These are phyloP conservation scores for Perca schrenkii DNA, from an alignment of 2,113 vertebrate species.

Conservation along the genomic window DNA sequence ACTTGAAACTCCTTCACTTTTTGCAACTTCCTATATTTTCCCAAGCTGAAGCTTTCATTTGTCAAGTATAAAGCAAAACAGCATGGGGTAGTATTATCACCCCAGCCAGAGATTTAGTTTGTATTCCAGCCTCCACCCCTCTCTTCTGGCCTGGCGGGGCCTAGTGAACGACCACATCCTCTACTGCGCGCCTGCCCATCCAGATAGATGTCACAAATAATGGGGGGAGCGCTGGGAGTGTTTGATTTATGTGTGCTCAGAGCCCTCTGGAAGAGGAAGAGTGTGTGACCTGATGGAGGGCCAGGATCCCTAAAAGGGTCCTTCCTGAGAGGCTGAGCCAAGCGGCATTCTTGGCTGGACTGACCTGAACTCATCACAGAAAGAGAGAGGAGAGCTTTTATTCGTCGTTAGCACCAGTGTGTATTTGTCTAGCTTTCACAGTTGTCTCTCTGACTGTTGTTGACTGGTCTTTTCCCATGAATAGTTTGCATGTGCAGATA, in stretches of 20 bases:
- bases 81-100: conserved; percentile 56
- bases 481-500: conserved; percentile 34
- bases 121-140: conserved; percentile 48
- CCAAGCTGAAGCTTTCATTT: conserved; percentile 47
- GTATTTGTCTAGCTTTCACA: conserved; percentile 23
- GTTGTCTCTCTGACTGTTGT: conserved; percentile 13
- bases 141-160: conserved; percentile 24
- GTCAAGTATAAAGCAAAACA: conserved; percentile 38
- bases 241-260: conserved; percentile 69
- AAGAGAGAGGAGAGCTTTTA: conserved; percentile 17
- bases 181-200: conserved; percentile 53
- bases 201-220: conserved; percentile 74
- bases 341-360: conserved; percentile 35
- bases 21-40: conserved; percentile 48
- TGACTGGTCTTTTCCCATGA: conserved; percentile 24
- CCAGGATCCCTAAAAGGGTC: conserved; percentile 49
- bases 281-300: conserved; percentile 59
- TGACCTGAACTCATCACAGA: conserved; percentile 46
- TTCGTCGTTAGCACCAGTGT: conserved; percentile 18
- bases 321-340: conserved; percentile 50
- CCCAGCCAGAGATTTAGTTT: conserved; percentile 55
- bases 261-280: conserved; percentile 50
- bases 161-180: conserved; percentile 73
- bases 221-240: conserved; percentile 48
- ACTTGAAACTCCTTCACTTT: conserved; percentile 12